Evolutionary conservation across 2,113 vertebrate genomes (phyloP).

Genomic region (Gobiocypris rarus): DNA sequence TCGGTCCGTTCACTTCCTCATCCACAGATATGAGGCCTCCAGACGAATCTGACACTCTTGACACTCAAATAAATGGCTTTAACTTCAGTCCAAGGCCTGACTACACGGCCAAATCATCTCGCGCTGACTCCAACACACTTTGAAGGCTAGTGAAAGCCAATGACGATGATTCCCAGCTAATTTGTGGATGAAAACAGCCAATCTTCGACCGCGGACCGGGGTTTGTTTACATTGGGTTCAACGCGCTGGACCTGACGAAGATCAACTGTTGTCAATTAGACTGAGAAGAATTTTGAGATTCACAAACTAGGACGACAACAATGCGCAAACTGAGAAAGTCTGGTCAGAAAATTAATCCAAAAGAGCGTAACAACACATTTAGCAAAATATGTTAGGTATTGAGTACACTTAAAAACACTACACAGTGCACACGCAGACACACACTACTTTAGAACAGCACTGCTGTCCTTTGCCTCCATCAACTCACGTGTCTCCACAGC

Average conservation of each 20-base stretch:
- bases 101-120: slow-evolving; percentile 59
- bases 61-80: slow-evolving; percentile 69
- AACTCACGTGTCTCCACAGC: slow-evolving; percentile 24
- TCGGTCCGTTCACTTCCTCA: slow-evolving; percentile 65
- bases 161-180: background rate
- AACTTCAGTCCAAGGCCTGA: slow-evolving; percentile 73
- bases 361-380: background rate
- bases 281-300: background rate
- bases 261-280: slow-evolving; percentile 25
- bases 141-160: too few relatives aligned
- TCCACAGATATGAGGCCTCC: slow-evolving; percentile 73
- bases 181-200: background rate
- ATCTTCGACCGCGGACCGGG: background rate
- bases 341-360: background rate
- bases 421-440: slow-evolving; percentile 16
- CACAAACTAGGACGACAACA: background rate
- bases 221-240: slow-evolving; percentile 34
- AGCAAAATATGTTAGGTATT: background rate
- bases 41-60: slow-evolving; percentile 60
- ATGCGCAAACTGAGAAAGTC: background rate
- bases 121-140: slow-evolving; percentile 1
- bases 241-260: slow-evolving; percentile 1
- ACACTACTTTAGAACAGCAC: slow-evolving; percentile 20
- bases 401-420: slow-evolving; percentile 30
- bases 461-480: background rate